Conservation (phyloP, 2,888 invertebrate species). For the Ceraclea dissimilis region DNA sequence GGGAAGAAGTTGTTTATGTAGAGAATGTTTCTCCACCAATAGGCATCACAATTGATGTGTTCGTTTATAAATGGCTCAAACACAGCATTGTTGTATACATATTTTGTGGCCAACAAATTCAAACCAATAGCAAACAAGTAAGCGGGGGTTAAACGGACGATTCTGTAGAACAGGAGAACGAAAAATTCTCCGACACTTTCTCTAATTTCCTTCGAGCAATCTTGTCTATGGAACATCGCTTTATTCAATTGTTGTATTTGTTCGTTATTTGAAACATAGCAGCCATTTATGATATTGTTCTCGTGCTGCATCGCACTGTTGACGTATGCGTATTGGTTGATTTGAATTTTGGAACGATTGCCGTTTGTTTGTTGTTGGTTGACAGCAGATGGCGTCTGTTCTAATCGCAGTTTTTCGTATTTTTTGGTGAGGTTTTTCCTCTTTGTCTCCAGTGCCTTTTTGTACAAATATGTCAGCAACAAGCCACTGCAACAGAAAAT, state of each 20-base stretch:
- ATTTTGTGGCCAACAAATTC: slow-evolving; percentile 63
- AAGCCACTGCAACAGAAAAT: slow-evolving; percentile 52
- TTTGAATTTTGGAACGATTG: slow-evolving; percentile 13
- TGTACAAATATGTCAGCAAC: slow-evolving; percentile 63
- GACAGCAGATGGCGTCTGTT: not conserved
- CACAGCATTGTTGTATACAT: slow-evolving; percentile 63
- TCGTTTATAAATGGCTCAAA: slow-evolving; percentile 66
- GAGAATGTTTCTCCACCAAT: slow-evolving; percentile 79
- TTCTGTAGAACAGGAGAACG: slow-evolving; percentile 46
- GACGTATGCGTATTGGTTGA: slow-evolving; percentile 16
- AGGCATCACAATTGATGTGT: slow-evolving; percentile 64
- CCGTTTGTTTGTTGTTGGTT: slow-evolving; percentile 4
- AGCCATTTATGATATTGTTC: not conserved
- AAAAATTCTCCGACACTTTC: slow-evolving; percentile 17
- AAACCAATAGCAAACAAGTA: slow-evolving; percentile 73
- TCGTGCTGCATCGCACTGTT: slow-evolving; percentile 8
- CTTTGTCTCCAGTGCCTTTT: slow-evolving; percentile 52
- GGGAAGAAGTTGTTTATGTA: slow-evolving; percentile 77
- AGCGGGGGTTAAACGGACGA: slow-evolving; percentile 70
- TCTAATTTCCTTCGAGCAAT: slow-evolving; percentile 18
- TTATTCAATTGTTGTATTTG: slow-evolving; percentile 13
- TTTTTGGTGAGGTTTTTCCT: slow-evolving; percentile 30
- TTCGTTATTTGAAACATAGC: slow-evolving; percentile 3
- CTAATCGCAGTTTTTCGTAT: slow-evolving; percentile 2
- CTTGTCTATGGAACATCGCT: slow-evolving; percentile 16